Percentiles rank a stretch among this genome's conserved stretches.
Evolutionary conservation across 2,113 vertebrate species (phyloP).

Genomic region (Onychorhynchus coronatus): DNA sequence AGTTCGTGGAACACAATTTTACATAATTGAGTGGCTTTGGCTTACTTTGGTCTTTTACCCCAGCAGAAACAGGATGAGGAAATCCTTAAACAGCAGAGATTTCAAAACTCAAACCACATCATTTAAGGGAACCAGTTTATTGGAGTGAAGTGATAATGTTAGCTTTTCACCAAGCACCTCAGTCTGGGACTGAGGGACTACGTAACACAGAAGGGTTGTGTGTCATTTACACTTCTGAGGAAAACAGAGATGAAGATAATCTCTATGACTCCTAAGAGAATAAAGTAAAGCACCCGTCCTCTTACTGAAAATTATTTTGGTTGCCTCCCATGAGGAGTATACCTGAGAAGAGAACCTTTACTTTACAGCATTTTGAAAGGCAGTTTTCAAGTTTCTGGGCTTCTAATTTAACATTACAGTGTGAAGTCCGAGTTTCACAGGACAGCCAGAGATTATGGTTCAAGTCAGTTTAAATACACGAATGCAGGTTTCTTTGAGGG

Average conservation of each 20-base stretch:
- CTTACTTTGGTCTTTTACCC: neutral
- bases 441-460: neutral
- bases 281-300: neutral
- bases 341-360: neutral
- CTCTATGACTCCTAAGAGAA: neutral
- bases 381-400: too few species aligned
- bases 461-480: neutral
- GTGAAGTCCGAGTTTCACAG: neutral
- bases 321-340: neutral
- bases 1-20: neutral
- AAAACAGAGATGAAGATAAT: neutral
- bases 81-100: neutral
- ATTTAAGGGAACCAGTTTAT: neutral
- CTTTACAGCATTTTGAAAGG: neutral
- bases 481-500: neutral
- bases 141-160: neutral
- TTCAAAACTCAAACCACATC: neutral
- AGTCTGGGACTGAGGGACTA: accelerated
- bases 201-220: neutral
- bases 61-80: neutral
- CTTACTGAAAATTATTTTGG: neutral
- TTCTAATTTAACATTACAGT: neutral
- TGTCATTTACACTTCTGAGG: neutral
- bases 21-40: neutral
- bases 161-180: neutral